These are phyloP conservation scores for Nemotelus nigrinus DNA, from an alignment of 2,888 invertebrate genomes.

Conservation along the genomic window DNA sequence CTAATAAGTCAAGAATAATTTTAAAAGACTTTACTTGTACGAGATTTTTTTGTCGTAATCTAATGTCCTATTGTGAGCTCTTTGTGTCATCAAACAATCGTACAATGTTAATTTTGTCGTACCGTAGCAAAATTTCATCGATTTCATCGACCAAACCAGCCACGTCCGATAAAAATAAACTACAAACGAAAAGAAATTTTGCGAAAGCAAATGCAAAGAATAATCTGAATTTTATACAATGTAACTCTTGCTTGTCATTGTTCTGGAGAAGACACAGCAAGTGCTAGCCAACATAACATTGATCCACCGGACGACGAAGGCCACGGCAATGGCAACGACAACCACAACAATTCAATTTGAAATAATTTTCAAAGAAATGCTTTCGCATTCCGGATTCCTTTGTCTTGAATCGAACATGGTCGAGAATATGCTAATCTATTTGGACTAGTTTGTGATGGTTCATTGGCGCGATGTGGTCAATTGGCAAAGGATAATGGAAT, in stretches of 20 bases:
- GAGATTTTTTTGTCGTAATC: background rate
- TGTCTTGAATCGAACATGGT: conserved; percentile 11
- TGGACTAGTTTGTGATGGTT: conserved; percentile 31
- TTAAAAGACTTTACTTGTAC: conserved; percentile 20
- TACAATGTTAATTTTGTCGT: no score
- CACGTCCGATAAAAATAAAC: no score
- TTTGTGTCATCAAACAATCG: background rate
- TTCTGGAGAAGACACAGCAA: background rate
- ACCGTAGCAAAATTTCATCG: no score
- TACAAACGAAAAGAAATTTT: no score
- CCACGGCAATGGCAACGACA: no score
- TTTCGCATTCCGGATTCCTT: conserved; percentile 4
- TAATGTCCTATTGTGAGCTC: background rate
- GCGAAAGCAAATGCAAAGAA: conserved; percentile 9
- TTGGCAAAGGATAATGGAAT: background rate
- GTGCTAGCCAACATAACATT: background rate
- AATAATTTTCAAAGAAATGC: background rate
- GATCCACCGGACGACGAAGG: no score
- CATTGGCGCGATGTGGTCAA: conserved; percentile 23
- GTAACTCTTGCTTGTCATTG: no score
- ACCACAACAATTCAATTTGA: conserved; percentile 9
- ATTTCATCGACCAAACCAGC: no score
- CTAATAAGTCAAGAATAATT: conserved; percentile 5
- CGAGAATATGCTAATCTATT: conserved; percentile 37
- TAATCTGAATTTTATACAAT: conserved; percentile 9